phyloP scores from a whole-genome alignment of 2,888 invertebrate genomes.

The Aspidiotus destructor region DNA sequence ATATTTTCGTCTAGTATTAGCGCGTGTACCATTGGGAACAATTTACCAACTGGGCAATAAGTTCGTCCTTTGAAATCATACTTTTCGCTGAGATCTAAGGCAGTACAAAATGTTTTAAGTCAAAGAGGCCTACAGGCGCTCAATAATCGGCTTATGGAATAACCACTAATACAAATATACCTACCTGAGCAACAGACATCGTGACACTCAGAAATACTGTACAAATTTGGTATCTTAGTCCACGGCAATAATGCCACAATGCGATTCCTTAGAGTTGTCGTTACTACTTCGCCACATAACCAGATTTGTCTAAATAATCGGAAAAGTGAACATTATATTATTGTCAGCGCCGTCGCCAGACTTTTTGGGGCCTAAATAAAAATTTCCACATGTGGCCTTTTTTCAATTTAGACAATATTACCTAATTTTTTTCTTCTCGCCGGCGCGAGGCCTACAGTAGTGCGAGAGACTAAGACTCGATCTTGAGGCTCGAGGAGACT shows the following conservation, averaged over 20 bases:
- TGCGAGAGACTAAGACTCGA: too few relatives aligned
- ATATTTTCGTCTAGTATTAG: conserved; percentile 38
- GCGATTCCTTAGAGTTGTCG: conserved; percentile 37
- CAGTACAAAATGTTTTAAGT: background rate
- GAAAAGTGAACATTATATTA: too few relatives aligned
- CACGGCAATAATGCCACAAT: conserved; percentile 36
- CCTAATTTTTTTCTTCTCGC: too few relatives aligned
- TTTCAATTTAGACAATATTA: too few relatives aligned
- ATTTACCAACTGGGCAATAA: conserved; percentile 38
- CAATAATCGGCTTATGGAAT: background rate
- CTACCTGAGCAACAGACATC: conserved; percentile 38
- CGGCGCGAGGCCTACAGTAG: too few relatives aligned
- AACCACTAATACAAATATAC: background rate
- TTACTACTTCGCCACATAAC: conserved; percentile 39
- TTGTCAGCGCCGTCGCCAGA: too few relatives aligned
- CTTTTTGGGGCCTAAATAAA: too few relatives aligned
- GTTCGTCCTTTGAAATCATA: conserved; percentile 34
- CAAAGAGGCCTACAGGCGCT: background rate
- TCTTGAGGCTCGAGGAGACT: too few relatives aligned
- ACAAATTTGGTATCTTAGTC: conserved; percentile 38
- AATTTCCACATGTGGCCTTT: too few relatives aligned
- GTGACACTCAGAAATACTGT: conserved; percentile 39
- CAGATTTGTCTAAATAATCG: conserved; percentile 37
- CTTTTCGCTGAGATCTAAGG: conserved; percentile 36
- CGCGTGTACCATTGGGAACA: conserved; percentile 37